Percentiles rank a stretch among this genome's conserved stretches.
Conservation (phyloP, 2,888 invertebrate species). For the Troides oblongomaculatus region DNA sequence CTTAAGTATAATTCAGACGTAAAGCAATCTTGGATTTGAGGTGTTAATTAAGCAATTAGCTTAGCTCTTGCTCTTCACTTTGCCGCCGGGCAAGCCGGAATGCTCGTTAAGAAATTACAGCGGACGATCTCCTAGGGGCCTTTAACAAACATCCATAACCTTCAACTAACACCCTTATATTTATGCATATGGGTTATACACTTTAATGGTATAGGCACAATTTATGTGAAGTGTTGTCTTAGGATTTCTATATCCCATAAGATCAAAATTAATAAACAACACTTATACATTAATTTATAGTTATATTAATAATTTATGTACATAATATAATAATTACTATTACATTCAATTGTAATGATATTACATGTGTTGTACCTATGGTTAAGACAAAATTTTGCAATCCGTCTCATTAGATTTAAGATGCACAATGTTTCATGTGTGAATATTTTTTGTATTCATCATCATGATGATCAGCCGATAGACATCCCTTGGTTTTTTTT, state of each 20-base stretch:
- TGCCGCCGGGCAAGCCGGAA: conserved; percentile 39
- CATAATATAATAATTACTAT: no score
- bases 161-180: conserved; percentile 18
- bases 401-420: no score
- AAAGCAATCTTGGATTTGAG: conserved; percentile 47
- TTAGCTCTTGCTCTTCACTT: conserved; percentile 45
- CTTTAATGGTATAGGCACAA: conserved; percentile 18
- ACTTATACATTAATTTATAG: background rate
- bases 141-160: conserved; percentile 28
- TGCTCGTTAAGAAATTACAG: conserved; percentile 55
- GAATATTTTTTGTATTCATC: no score
- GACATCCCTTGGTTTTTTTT: no score
- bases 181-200: conserved; percentile 9
- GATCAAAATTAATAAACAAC: background rate
- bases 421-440: no score
- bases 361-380: no score
- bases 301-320: no score
- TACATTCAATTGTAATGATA: no score
- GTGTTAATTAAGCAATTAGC: conserved; percentile 64
- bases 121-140: conserved; percentile 31
- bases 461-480: no score
- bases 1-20: conserved; percentile 32
- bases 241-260: background rate
- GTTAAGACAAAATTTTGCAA: no score
- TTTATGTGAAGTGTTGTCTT: conserved; percentile 21